Base-by-base conservation (phyloP, 92 coral and sea anemone genomes). In the Diadumene lineata region DNA sequence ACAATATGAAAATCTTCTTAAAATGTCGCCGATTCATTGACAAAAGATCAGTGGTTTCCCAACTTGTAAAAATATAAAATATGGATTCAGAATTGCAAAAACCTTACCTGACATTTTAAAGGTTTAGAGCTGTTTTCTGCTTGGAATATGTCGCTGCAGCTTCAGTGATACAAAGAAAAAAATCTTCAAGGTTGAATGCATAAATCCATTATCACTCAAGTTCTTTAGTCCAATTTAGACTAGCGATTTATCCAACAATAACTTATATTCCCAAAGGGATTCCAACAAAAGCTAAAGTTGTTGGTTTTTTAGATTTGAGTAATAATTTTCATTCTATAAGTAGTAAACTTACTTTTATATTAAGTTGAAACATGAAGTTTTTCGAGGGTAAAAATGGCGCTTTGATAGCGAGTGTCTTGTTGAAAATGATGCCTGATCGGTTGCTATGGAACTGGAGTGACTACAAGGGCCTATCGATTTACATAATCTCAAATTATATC, bases 401-500 rank as follows among this genome's bases (percentile, higher is more conserved):
- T 44, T 44, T 44, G 9, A 9, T 17, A 17, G 17, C 9, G 51
- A 9, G 51, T 44, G 9, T 44, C 17, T 17, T 53, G 58, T 21
- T 15, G 58, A 21, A 21, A 60, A 60, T 10, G 65, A 60, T 60
- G 65, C 65, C n/a, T n/a, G 26, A 13, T 21, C 23, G 4, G 65
- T 60, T 60, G 65, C 65, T 23, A 60, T 60, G 65, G 32, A 30
- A 26, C 29, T 10, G 28, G 13, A 30, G 8, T 22, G 65, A 60
- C 65, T 21, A 23, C 8, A 6, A 11, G 30, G 17, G n/a, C n/a
- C n/a, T 60, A 60, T 60, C 65, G 23, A 60, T 60, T 60, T 60
- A 60, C 65, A 60, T 60, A 60, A 21, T 60, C 29, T 6, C 65
- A 27, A 60, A 60, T 60, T 11, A 60, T 21, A 53, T 38, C 48